Evolutionary conservation across 2,888 invertebrate genomes (phyloP).

Genomic region (Cotesia congregata): DNA sequence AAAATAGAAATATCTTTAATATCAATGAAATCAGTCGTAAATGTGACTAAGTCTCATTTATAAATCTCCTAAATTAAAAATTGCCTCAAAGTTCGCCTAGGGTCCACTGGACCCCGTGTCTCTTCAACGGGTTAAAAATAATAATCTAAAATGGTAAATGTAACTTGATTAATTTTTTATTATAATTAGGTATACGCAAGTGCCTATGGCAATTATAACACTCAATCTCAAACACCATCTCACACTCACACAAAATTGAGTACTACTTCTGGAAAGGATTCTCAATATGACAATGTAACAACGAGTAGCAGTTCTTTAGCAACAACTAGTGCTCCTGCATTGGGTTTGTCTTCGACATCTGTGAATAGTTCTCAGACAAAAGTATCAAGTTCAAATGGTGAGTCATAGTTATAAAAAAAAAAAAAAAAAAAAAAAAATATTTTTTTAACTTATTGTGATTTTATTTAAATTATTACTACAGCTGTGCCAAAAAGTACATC

Average conservation of each 20-base stretch:
- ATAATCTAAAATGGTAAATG: neutral
- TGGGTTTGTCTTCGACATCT: slow-evolving; percentile 64
- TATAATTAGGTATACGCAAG: slow-evolving; percentile 60
- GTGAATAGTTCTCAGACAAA: slow-evolving; percentile 66
- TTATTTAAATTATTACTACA: slow-evolving; percentile 37
- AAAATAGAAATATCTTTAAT: too few relatives aligned
- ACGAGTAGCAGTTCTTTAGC: slow-evolving; percentile 64
- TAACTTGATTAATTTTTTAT: neutral
- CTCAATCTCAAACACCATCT: slow-evolving; percentile 62
- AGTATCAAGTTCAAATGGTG: slow-evolving; percentile 66
- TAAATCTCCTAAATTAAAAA: neutral
- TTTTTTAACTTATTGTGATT: neutral
- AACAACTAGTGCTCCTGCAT: slow-evolving; percentile 62
- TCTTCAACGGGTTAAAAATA: neutral
- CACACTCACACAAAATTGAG: slow-evolving; percentile 66
- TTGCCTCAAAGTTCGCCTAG: too few relatives aligned
- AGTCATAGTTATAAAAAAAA: slow-evolving; percentile 24
- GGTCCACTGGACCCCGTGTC: too few relatives aligned
- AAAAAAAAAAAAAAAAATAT: neutral
- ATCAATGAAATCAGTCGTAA: too few relatives aligned
- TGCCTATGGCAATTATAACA: slow-evolving; percentile 62
- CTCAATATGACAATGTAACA: slow-evolving; percentile 65
- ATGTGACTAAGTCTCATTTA: too few relatives aligned
- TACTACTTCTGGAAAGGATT: slow-evolving; percentile 62
- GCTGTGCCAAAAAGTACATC: slow-evolving; percentile 67